Base-by-base conservation (phyloP, 2,113 vertebrate species). In the Lampris megalopsis region DNA sequence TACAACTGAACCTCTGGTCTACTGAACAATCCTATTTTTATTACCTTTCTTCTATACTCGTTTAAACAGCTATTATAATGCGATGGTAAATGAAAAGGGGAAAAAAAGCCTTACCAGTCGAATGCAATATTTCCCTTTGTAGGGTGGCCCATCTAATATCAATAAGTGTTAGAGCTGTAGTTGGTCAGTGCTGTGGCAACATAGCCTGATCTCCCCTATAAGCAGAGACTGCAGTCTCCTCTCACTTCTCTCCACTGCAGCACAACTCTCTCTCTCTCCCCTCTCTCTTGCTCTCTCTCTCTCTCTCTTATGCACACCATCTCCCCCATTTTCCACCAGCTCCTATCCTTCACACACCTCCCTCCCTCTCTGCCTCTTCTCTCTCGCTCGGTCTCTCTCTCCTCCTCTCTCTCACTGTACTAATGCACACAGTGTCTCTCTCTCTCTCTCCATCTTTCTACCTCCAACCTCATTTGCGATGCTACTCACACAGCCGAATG, bases 401-500 rank as follows among this genome's bases (percentile, higher is more conserved):
- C 73, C 45, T 43, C 81, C 77, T 68, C 73, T 86, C 75, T 62
- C 80, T 79, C 77, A 80, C 86, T 83, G 83, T 41, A 45, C 43
- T 68, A 70, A 60, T 40, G 63, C 59, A 68, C 77, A 63, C 77
- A 9, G 53, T 45, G 40, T 42, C 24, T 77, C 63, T 79, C 66
- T 56, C 70, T 47, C 71, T 67, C 67, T 65, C 35, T 66, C 63
- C 47, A 36, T 10, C 6, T 45, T 58, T 50, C 56, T 41, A 65
- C 41, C 68, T 57, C 68, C 62, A 75, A 35, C 63, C 92, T 94
- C 88, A 94, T 95, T 93, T 88, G 65, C 8, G 75, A 95, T 94
- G 93, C 93, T 90, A 88, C 85, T 93, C 94, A 94, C 92, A 93
- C 89, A 86, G 75, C 86, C 86, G 89, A 91, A 91, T 92, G 93